These are phyloP conservation scores for Cyprinodon tularosa DNA, from an alignment of 2,113 vertebrate species.

Conservation along the genomic window DNA sequence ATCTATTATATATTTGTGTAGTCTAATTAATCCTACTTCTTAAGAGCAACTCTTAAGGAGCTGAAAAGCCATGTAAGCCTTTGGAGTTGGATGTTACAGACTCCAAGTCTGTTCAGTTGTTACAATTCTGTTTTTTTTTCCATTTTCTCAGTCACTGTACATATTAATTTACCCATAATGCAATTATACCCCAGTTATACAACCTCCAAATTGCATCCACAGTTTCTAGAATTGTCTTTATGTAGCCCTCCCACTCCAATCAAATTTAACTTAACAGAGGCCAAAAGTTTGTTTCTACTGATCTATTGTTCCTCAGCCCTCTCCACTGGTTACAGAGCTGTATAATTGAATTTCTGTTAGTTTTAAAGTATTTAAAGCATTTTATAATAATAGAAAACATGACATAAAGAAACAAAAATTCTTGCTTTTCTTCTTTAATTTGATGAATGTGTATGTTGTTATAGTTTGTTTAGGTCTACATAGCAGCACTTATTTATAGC, in stretches of 20 bases:
- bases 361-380: slow-evolving; percentile 6
- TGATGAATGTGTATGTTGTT: too few species aligned
- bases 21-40: neutral
- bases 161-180: neutral
- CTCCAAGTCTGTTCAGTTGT: slow-evolving; percentile 1
- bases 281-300: slow-evolving; percentile 41
- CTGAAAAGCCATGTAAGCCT: neutral
- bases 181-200: slow-evolving; percentile 5
- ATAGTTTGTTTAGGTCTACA: too few species aligned
- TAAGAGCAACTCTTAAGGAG: neutral
- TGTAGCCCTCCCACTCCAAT: slow-evolving; percentile 18
- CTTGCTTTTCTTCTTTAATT: too few species aligned
- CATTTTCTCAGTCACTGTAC: neutral
- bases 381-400: too few species aligned
- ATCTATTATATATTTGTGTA: too few species aligned
- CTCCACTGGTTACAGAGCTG: slow-evolving; percentile 33
- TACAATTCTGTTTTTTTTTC: neutral
- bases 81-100: neutral
- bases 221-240: slow-evolving; percentile 2
- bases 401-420: too few species aligned
- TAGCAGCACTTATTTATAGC: too few species aligned
- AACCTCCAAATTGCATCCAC: neutral
- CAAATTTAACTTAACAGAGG: slow-evolving; percentile 44
- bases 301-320: slow-evolving; percentile 38
- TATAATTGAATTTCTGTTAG: slow-evolving; percentile 35